These are phyloP conservation scores for Lagenorhynchus albirostris DNA, from an alignment of 2,113 vertebrate species.

Conservation along the genomic window DNA sequence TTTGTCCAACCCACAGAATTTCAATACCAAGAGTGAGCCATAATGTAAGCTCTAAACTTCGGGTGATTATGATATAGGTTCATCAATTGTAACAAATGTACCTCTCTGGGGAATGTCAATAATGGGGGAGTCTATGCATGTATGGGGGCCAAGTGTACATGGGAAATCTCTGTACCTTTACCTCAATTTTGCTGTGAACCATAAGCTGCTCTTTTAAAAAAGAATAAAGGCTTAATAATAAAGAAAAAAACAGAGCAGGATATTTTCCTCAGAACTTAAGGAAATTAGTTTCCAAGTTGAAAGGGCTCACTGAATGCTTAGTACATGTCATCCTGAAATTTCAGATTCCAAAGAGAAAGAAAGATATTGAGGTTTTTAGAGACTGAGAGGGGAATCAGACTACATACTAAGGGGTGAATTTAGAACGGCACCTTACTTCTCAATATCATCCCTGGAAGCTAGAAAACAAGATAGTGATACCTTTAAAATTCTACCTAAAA, in stretches of 20 bases:
- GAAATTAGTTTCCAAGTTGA: neutral
- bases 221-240: neutral
- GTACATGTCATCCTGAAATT: neutral
- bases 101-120: neutral
- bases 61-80: neutral
- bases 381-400: neutral
- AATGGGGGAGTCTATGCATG: neutral
- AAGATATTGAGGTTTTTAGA: neutral
- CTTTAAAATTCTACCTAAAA: neutral
- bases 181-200: neutral
- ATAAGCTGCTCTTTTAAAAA: neutral
- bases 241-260: neutral
- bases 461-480: neutral
- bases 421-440: neutral
- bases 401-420: neutral
- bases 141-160: neutral
- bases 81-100: neutral
- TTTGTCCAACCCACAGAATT: neutral
- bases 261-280: neutral
- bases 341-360: neutral
- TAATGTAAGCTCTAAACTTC: neutral
- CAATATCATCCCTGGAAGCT: neutral
- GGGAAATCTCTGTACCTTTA: neutral
- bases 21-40: neutral
- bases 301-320: neutral